These are phyloP conservation scores for Eleutherodactylus coqui DNA, from an alignment of 2,797 vertebrate genomes.

Conservation along the genomic window DNA sequence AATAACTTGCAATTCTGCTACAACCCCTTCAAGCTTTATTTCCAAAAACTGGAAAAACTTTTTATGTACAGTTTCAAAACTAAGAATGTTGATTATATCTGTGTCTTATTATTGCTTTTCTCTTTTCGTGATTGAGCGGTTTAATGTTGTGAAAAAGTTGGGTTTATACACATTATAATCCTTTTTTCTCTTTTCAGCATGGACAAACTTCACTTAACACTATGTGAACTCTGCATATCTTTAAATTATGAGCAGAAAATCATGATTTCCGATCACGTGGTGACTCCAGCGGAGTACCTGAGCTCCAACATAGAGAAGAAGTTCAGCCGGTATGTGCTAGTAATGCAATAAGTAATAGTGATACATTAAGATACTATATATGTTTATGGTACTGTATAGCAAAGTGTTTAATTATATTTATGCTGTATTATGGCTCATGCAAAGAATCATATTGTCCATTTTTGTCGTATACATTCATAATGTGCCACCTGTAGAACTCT, in stretches of 20 bases:
- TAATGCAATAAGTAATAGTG: neutral
- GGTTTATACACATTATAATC: neutral
- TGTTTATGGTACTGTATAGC: neutral
- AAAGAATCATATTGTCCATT: too few species aligned
- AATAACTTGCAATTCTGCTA: too few species aligned
- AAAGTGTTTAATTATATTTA: too few species aligned
- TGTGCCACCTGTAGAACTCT: too few species aligned
- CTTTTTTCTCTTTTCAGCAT: conserved; percentile 73
- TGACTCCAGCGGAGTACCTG: conserved; percentile 89
- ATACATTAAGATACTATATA: neutral
- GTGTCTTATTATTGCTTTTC: neutral
- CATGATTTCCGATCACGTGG: conserved; percentile 81
- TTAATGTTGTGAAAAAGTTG: neutral
- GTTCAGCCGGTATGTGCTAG: conserved; percentile 80
- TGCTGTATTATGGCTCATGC: too few species aligned
- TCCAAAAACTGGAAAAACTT: neutral
- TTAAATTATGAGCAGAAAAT: conserved; percentile 81
- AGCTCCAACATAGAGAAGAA: conserved; percentile 85
- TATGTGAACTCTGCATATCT: conserved; percentile 85
- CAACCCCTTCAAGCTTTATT: neutral
- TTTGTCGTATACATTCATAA: too few species aligned
- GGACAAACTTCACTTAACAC: conserved; percentile 89
- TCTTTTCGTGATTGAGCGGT: neutral
- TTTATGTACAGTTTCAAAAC: neutral
- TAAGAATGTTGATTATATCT: neutral